Evolutionary conservation across 2,113 vertebrate genomes (phyloP).

Genomic region (Chrysemys picta): DNA sequence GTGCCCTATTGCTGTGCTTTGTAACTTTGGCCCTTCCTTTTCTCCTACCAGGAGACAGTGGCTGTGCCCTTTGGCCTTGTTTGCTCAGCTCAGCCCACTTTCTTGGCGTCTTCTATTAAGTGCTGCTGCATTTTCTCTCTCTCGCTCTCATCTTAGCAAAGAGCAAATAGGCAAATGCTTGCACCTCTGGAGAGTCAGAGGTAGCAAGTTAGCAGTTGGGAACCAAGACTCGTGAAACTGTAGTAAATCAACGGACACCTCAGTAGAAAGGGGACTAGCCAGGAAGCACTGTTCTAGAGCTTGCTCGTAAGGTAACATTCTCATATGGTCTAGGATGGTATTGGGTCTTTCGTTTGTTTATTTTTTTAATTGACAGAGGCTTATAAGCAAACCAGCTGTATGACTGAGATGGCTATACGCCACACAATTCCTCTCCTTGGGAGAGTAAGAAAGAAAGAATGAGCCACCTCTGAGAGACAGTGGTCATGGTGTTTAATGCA

Average conservation of each 20-base stretch:
- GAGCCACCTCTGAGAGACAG: background rate
- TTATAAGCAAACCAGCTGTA: background rate
- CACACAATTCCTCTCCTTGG: background rate
- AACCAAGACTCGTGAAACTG: background rate
- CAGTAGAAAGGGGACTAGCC: background rate
- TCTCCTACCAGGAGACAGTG: background rate
- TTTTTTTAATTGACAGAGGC: background rate
- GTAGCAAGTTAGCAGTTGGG: background rate
- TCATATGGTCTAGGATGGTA: background rate
- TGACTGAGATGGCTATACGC: background rate
- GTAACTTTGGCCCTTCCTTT: background rate
- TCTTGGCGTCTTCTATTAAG: background rate
- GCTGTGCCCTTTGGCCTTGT: background rate
- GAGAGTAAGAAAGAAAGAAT: background rate
- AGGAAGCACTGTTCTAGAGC: background rate
- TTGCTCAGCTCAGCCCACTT: accelerated
- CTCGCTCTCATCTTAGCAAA: background rate
- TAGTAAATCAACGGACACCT: background rate
- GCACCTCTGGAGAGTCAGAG: background rate
- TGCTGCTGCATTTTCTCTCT: background rate
- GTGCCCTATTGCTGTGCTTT: background rate
- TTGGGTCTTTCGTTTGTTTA: background rate
- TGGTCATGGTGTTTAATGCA: background rate
- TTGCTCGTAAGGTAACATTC: background rate
- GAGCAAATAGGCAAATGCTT: background rate